phyloP scores from a whole-genome alignment of 92 coral and sea anemone species.

The Paramuricea clavata region DNA sequence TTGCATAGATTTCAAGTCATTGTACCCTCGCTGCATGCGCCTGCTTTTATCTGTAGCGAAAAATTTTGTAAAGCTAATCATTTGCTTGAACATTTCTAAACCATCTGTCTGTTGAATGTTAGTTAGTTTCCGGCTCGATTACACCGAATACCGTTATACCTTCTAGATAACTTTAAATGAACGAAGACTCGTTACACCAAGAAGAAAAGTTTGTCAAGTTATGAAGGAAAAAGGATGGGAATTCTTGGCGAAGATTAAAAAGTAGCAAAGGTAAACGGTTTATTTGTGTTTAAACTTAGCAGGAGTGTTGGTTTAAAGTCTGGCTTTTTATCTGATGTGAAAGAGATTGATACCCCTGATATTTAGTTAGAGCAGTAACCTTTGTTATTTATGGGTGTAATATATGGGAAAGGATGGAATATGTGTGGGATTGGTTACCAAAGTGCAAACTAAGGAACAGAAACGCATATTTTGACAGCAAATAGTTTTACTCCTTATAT shows the following conservation, averaged over 20 bases:
- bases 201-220: background rate
- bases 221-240: background rate
- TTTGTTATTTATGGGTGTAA: background rate
- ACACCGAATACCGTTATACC: background rate
- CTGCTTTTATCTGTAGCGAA: background rate
- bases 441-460: background rate
- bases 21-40: constrained; percentile 15
- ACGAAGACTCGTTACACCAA: background rate
- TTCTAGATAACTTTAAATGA: background rate
- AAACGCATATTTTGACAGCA: background rate
- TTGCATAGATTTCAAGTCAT: constrained; percentile 6
- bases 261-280: constrained; percentile 14
- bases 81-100: background rate
- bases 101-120: constrained; percentile 27
- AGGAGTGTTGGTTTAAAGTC: background rate
- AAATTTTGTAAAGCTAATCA: background rate
- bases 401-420: background rate
- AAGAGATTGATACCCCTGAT: background rate
- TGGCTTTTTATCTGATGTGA: background rate
- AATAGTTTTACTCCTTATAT: background rate
- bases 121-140: background rate
- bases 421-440: background rate
- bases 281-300: background rate
- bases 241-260: background rate
- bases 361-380: background rate